Percentiles rank a stretch among this genome's conserved stretches.
Evolutionary conservation across 2,888 invertebrate genomes (phyloP).

Genomic region (Brenthis hecate): DNA sequence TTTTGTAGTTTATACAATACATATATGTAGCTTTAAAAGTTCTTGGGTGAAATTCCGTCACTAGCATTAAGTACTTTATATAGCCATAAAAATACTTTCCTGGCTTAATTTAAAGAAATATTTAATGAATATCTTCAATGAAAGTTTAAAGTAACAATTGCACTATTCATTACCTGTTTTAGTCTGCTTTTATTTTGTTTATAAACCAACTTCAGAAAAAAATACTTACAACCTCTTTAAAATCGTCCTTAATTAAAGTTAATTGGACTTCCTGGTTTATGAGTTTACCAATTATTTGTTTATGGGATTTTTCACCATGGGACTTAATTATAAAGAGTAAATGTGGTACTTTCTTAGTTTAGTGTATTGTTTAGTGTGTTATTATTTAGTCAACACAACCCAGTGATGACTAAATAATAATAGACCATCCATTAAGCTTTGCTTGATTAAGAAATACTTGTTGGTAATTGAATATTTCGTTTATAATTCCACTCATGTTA

Average conservation of each 20-base stretch:
- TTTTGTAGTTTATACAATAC: too few relatives aligned
- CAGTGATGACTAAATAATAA: background rate
- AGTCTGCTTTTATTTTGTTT: background rate
- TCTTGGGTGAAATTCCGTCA: too few relatives aligned
- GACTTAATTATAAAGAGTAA: background rate
- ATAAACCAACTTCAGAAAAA: background rate
- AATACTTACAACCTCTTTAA: constrained; percentile 5
- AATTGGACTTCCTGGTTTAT: constrained; percentile 21
- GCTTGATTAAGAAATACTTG: too few relatives aligned
- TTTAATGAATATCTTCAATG: too few relatives aligned
- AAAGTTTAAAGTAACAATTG: too few relatives aligned
- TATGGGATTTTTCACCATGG: constrained; percentile 14
- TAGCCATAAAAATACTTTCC: too few relatives aligned
- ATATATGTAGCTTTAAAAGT: too few relatives aligned
- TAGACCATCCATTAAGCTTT: constrained; percentile 8
- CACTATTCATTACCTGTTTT: background rate
- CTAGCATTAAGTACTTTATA: too few relatives aligned
- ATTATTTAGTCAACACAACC: too few relatives aligned
- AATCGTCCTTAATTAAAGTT: constrained; percentile 9
- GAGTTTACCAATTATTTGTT: constrained; percentile 17
- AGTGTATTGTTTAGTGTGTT: background rate
- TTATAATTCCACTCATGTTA: too few relatives aligned
- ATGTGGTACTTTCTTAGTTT: background rate
- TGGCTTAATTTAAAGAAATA: too few relatives aligned
- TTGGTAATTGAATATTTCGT: too few relatives aligned